Evolutionary conservation across 2,888 invertebrate species (phyloP), one percentile per base, ranked within the genome.

Genomic region (Drosophila demipolita): DNA sequence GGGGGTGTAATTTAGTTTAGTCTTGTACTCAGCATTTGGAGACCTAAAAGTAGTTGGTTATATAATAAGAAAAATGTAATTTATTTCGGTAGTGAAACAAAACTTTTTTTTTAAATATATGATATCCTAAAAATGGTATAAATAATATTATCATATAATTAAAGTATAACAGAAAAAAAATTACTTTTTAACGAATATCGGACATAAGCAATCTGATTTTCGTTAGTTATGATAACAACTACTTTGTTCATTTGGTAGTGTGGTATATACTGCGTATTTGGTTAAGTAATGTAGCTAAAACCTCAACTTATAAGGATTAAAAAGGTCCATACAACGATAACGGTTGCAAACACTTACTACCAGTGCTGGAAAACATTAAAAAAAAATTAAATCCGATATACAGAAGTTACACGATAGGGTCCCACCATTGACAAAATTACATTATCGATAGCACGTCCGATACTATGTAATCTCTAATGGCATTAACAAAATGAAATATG

Each of bases 401-500:
- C 17, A 9, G 9, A 49, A 5, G 9, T 11, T 49, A 17, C 26
- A 6, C 26, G 26, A 49, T 45, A 23, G 15, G 45, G 15, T 45
- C 1, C 4, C 23, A 45, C 1, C 3, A 45, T 8, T 45, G 20
- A 49, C 15, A 26, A 17, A 26, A 50, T 6, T 11, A 6, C 17
- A 17, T n/a, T 50, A 50, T 50, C 50, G 50, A 50, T 50, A 29
- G 11, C 6, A 3, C 11, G 3, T n/a, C 50, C 50, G 29, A 50
- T n/a, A n/a, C 3, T 32, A 32, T 50, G 11, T 29, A 17, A 50
- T 50, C 50, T 50, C n/a, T 11, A 50, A 26, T 50, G 17, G n/a
- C 50, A 29, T 49, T 48, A 64, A 65, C 52, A 68, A 73, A 38
- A 36, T 35, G 1, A 8, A 52, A 61, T 53, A 90, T 91, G 91